A percentile compares a stretch with the other conserved stretches of the same genome.
Conservation (phyloP, 2,888 invertebrate genomes). For the Rhagonycha fulva region DNA sequence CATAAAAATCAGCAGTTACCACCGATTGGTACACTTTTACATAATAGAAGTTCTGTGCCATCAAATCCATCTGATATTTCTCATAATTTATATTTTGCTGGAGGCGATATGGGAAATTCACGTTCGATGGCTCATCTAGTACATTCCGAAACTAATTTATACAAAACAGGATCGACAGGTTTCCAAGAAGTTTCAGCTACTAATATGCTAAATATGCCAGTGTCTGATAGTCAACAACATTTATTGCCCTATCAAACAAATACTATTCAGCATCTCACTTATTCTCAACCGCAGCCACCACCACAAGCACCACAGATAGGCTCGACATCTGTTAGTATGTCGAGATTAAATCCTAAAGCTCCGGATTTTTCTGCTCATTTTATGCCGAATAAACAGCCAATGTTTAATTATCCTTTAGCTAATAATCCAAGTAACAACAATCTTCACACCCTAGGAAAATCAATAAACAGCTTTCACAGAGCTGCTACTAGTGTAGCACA, state of each 20-base stretch:
- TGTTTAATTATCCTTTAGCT: slow-evolving; percentile 35
- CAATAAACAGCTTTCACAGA: slow-evolving; percentile 32
- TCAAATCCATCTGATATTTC: slow-evolving; percentile 39
- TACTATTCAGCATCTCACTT: slow-evolving; percentile 46
- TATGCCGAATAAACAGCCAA: slow-evolving; percentile 26
- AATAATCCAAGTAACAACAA: slow-evolving; percentile 30
- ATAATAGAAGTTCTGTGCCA: slow-evolving; percentile 41
- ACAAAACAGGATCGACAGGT: slow-evolving; percentile 38
- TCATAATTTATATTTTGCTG: slow-evolving; percentile 32
- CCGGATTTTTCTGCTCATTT: slow-evolving; percentile 68
- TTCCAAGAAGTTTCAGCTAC: slow-evolving; percentile 30
- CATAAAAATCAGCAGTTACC: slow-evolving; percentile 43
- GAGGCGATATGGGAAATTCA: slow-evolving; percentile 28
- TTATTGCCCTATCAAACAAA: slow-evolving; percentile 36
- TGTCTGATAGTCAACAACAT: slow-evolving; percentile 38
- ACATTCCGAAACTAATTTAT: slow-evolving; percentile 40
- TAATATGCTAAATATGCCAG: slow-evolving; percentile 54
- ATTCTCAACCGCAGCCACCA: slow-evolving; percentile 47
- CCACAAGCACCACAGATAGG: slow-evolving; percentile 20
- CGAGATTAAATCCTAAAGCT: slow-evolving; percentile 79
- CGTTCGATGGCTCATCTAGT: slow-evolving; percentile 34
- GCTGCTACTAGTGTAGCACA: slow-evolving; percentile 35
- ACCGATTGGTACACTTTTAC: slow-evolving; percentile 49
- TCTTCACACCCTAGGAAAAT: slow-evolving; percentile 27
- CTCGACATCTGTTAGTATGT: slow-evolving; percentile 57